Evolutionary conservation across 2,888 invertebrate genomes (phyloP).

Genomic region (Spilarctia lutea): DNA sequence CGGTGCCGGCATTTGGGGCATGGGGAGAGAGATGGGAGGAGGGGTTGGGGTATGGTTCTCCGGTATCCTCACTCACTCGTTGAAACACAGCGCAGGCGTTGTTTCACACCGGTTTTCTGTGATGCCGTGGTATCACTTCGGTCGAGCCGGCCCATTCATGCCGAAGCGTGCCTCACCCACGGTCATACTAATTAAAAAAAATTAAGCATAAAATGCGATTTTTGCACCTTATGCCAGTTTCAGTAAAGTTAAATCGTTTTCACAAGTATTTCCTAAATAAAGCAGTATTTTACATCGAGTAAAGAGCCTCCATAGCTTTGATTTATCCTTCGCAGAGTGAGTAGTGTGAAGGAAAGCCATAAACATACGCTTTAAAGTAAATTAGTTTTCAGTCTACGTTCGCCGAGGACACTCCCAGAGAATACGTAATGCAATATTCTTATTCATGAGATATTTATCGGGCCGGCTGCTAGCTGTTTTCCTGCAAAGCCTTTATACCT

Average conservation of each 20-base stretch:
- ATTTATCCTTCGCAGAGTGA: constrained; percentile 20
- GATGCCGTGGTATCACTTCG: too few relatives aligned
- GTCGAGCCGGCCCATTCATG: too few relatives aligned
- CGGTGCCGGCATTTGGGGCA: too few relatives aligned
- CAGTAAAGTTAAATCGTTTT: not conserved
- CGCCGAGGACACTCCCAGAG: constrained; percentile 51
- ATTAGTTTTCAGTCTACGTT: constrained; percentile 57
- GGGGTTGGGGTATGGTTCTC: too few relatives aligned
- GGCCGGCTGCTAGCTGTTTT: constrained; percentile 41
- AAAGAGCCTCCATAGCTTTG: not conserved
- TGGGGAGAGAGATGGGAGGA: too few relatives aligned
- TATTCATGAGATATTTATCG: constrained; percentile 81
- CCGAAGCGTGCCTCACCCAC: too few relatives aligned
- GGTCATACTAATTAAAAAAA: too few relatives aligned
- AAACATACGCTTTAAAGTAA: constrained; percentile 56
- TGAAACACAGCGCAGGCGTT: too few relatives aligned
- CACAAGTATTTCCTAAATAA: not conserved
- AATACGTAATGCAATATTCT: constrained; percentile 78
- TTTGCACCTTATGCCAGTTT: too few relatives aligned
- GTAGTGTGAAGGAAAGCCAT: constrained; percentile 16
- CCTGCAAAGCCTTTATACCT: constrained; percentile 25
- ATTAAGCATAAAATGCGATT: too few relatives aligned
- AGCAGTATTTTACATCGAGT: not conserved
- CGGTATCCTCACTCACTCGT: too few relatives aligned
- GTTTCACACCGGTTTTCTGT: too few relatives aligned